A percentile compares a stretch with the other conserved stretches of the same genome.
Conservation (phyloP, 2,113 vertebrate species). For the Thymallus thymallus region DNA sequence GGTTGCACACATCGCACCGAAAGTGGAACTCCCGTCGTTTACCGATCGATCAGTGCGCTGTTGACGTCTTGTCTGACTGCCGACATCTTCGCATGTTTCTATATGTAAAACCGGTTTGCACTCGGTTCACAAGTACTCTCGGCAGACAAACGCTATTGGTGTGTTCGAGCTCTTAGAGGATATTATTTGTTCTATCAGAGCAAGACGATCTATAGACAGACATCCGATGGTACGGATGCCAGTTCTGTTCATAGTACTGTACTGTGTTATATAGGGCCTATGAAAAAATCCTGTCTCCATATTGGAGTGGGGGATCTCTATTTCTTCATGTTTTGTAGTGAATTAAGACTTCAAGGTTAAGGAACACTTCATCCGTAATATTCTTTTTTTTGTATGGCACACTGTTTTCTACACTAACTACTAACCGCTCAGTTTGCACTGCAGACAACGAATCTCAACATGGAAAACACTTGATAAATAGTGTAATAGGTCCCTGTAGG, state of each 20-base stretch:
- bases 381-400: not conserved
- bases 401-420: not conserved
- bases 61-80: no score
- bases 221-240: not conserved
- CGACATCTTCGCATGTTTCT: no score
- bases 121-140: no score
- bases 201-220: not conserved
- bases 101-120: no score
- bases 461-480: not conserved
- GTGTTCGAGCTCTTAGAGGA: no score
- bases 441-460: not conserved
- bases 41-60: no score
- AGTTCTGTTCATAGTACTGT: not conserved
- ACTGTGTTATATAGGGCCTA: not conserved
- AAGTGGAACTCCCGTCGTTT: no score
- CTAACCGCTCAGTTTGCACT: not conserved
- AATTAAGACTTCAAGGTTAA: not conserved
- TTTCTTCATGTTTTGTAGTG: slow-evolving; percentile 1
- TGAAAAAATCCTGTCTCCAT: not conserved
- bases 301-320: no score
- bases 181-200: not conserved
- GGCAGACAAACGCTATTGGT: no score
- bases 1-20: not conserved
- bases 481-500: not conserved
- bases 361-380: not conserved